Evolutionary conservation across 2,797 vertebrate species (phyloP).

Genomic region (Microchirus variegatus): DNA sequence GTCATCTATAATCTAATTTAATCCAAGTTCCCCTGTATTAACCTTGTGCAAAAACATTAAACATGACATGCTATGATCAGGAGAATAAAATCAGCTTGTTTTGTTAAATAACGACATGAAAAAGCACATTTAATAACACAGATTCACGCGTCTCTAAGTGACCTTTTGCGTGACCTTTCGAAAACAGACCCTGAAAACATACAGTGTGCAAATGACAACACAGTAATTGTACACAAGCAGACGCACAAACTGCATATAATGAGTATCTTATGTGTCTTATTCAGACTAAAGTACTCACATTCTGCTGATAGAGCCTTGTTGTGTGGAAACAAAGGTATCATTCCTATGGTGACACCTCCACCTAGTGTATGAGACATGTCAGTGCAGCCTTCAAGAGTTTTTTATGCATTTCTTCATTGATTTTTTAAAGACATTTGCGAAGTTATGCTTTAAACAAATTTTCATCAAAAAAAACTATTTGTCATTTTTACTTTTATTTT

Average conservation of each 20-base stretch:
- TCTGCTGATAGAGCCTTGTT: no score
- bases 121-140: background rate
- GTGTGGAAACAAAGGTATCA: background rate
- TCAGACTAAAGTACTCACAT: no score
- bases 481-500: no score
- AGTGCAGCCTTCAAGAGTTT: conserved; percentile 18
- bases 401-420: background rate
- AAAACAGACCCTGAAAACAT: background rate
- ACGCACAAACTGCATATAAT: no score
- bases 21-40: no score
- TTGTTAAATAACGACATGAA: background rate
- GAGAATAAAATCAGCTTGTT: background rate
- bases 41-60: background rate
- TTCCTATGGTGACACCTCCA: conserved; percentile 36
- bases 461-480: no score
- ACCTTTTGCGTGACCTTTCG: conserved; percentile 14
- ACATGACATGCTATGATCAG: background rate
- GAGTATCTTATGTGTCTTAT: no score
- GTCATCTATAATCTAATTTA: no score
- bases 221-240: no score
- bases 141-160: background rate
- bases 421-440: no score
- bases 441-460: no score
- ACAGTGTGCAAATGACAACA: no score
- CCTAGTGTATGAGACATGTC: conserved; percentile 36